Percentiles rank a stretch among this genome's conserved stretches.
phyloP scores from a whole-genome alignment of 1,140 invertebrate species.

The Anoplolepis gracilipes region DNA sequence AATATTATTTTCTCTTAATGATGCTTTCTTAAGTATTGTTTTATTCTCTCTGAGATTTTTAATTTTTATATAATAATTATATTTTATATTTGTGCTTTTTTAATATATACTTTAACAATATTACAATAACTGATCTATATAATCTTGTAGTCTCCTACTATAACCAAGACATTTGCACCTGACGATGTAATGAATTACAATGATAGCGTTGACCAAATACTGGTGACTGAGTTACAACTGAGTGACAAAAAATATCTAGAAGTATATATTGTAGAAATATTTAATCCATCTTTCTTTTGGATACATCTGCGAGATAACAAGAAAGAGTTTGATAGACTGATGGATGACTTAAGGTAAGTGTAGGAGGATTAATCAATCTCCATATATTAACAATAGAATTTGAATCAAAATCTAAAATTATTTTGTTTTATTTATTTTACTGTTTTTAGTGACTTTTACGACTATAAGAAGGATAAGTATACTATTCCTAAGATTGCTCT shows the following conservation, averaged over 20 bases:
- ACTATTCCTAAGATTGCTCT: conserved; percentile 76
- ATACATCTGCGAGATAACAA: conserved; percentile 72
- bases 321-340: conserved; percentile 70
- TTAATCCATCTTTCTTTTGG: conserved; percentile 83
- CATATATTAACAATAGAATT: not conserved
- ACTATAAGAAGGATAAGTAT: conserved; percentile 58
- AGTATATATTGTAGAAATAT: conserved; percentile 76
- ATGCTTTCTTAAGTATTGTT: not conserved
- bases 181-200: conserved; percentile 72
- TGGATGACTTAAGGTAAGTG: conserved; percentile 79
- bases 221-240: conserved; percentile 64
- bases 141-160: conserved; percentile 68
- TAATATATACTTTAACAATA: no score
- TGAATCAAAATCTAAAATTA: not conserved
- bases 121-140: not conserved
- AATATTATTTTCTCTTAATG: not conserved
- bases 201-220: conserved; percentile 77
- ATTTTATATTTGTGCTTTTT: no score
- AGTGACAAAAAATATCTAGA: conserved; percentile 62
- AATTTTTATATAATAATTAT: not conserved
- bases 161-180: conserved; percentile 67
- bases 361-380: conserved; percentile 27
- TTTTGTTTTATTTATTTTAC: no score
- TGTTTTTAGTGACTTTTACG: conserved; percentile 80
- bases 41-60: not conserved